phyloP scores from a whole-genome alignment of 2,797 vertebrate genomes.

The Setipinna tenuifilis region DNA sequence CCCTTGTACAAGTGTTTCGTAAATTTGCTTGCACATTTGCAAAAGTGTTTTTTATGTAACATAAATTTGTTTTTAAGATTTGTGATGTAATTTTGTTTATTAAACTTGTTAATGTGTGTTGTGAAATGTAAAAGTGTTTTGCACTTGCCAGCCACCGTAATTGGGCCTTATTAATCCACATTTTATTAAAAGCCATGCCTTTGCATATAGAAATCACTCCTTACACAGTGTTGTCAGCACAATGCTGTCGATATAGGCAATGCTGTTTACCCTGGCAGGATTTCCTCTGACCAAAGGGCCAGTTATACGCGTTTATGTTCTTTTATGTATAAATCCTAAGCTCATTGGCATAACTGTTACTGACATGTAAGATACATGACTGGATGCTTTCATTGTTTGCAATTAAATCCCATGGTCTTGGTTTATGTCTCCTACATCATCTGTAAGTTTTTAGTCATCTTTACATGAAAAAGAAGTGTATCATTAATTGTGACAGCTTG shows the following conservation, averaged over 20 bases:
- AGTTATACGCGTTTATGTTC: background rate
- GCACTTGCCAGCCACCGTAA: too few relatives aligned
- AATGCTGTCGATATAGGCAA: too few relatives aligned
- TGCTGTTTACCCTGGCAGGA: background rate
- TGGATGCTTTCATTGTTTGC: background rate
- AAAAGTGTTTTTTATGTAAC: too few relatives aligned
- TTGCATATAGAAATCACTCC: background rate
- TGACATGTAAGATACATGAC: background rate
- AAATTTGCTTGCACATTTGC: too few relatives aligned
- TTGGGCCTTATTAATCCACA: too few relatives aligned
- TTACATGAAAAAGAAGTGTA: constrained; percentile 18
- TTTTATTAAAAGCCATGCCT: background rate
- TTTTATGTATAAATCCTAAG: background rate
- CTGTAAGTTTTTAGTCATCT: background rate
- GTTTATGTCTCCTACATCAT: background rate
- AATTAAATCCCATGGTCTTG: background rate
- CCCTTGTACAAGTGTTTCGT: too few relatives aligned
- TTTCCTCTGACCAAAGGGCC: background rate
- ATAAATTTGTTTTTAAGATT: too few relatives aligned
- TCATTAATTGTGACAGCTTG: constrained; percentile 22
- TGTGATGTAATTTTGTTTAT: too few relatives aligned
- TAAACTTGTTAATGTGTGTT: too few relatives aligned
- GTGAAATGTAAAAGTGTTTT: too few relatives aligned
- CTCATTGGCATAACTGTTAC: background rate
- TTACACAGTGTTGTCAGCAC: background rate